Base-by-base conservation (phyloP, 2,888 invertebrate genomes). In the Timandra comae region DNA sequence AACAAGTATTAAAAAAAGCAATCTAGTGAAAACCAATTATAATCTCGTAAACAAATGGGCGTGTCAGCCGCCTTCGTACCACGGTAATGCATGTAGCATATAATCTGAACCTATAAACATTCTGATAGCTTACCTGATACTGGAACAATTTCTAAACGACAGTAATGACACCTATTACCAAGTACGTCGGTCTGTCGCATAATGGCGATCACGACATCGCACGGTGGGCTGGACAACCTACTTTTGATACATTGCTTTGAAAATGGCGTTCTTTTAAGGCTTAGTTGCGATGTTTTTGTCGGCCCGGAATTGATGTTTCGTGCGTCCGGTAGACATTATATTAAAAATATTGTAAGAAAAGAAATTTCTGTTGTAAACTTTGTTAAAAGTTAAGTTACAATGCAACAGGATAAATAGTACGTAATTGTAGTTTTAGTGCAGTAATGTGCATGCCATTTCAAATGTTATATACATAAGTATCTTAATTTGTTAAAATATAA, bases 101-200 rank as follows among this genome's bases (percentile, higher is more conserved):
- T 82, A 84, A 84, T 84, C 82, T 80, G 66, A 56, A 66, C 75
- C 79, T 81, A 82, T 81, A 82, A 82, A 82, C 54, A 56, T 50
- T 38, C 53, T 77, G 84, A 82, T 85, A 80, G 70, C 73, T 77
- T 74, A 56, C 72, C 73, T 78, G 84, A 84, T 84, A 84, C 79
- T 74, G 58, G 68, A 76, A 80, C 81, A 84, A 85, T 85, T 85
- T 82, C 81, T 74, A 77, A 69, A 73, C 80, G 79, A 76, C 79
- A 61, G 64, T 85, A 85, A 85, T 85, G 84, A 85, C 81, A 85
- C 70, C 80, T 79, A 85, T 85, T 85, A 84, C 60, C 52, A 53
- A 63, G 60, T 46, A 46, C 74, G 65, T 59, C 75, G 65, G 71
- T 75, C 74, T 81, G 82, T 79, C 82, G 80, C 80, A 72, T 78